Conservation (phyloP, 2,113 vertebrate species). For the Clarias macrocephalus region DNA sequence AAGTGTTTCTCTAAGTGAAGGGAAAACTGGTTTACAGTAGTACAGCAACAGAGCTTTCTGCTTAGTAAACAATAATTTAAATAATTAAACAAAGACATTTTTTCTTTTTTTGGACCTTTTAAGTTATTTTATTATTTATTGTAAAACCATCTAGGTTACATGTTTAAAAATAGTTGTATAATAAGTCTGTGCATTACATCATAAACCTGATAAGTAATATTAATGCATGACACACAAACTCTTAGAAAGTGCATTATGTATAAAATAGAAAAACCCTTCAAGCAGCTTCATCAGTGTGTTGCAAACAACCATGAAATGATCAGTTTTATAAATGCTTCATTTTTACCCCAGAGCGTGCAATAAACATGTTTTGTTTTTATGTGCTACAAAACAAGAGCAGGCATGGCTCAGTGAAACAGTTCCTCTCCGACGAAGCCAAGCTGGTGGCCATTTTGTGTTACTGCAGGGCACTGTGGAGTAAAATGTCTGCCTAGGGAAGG, state of each 20-base stretch:
- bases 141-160: too few relatives aligned
- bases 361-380: neutral
- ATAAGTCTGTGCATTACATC: too few relatives aligned
- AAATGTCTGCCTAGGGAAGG: slow-evolving; percentile 26
- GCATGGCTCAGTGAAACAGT: neutral
- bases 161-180: neutral
- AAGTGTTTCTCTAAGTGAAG: slow-evolving; percentile 13
- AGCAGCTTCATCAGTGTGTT: slow-evolving; percentile 1
- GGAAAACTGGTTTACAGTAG: slow-evolving; percentile 44
- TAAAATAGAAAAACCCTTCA: neutral
- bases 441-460: slow-evolving; percentile 53
- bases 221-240: neutral
- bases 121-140: neutral
- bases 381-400: neutral
- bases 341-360: neutral
- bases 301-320: neutral
- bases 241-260: neutral
- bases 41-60: slow-evolving; percentile 37
- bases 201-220: neutral
- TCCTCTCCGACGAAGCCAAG: neutral
- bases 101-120: neutral
- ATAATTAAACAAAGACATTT: slow-evolving; percentile 26
- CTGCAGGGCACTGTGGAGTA: slow-evolving; percentile 6
- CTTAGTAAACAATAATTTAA: slow-evolving; percentile 37
- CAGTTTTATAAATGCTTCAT: neutral